phyloP scores from a whole-genome alignment of 2,888 invertebrate species.

The Lacanobia oleracea region DNA sequence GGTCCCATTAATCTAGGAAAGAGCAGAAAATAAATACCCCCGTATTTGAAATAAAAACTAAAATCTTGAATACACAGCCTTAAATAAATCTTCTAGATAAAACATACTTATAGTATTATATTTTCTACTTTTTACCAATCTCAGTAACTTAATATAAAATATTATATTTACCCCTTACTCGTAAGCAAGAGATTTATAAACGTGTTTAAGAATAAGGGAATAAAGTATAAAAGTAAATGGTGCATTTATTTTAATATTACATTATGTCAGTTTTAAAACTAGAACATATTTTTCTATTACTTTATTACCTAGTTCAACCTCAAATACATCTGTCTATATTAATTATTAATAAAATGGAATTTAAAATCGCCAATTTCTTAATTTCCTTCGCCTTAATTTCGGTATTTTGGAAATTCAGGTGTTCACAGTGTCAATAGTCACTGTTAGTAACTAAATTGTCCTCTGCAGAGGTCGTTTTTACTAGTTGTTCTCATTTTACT shows the following conservation, averaged over 20 bases:
- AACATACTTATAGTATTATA: neutral
- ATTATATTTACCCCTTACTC: neutral
- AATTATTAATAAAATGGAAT: neutral
- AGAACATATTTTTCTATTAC: slow-evolving; percentile 2
- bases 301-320: no score
- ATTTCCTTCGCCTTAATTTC: no score
- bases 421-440: neutral
- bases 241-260: neutral
- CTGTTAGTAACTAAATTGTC: neutral
- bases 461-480: no score
- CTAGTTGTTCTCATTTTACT: neutral
- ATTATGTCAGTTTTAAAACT: neutral
- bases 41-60: slow-evolving; percentile 31
- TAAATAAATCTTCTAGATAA: slow-evolving; percentile 35
- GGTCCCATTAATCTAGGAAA: slow-evolving; percentile 10
- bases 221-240: neutral
- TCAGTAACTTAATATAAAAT: slow-evolving; percentile 12
- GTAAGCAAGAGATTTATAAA: neutral
- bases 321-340: neutral
- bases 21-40: slow-evolving; percentile 28
- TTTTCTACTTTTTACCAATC: slow-evolving; percentile 17
- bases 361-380: no score
- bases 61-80: slow-evolving; percentile 56
- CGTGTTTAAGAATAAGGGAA: neutral
- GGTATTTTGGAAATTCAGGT: neutral